Base-by-base conservation (phyloP, 2,888 invertebrate genomes). In the Nymphalis c-album region DNA sequence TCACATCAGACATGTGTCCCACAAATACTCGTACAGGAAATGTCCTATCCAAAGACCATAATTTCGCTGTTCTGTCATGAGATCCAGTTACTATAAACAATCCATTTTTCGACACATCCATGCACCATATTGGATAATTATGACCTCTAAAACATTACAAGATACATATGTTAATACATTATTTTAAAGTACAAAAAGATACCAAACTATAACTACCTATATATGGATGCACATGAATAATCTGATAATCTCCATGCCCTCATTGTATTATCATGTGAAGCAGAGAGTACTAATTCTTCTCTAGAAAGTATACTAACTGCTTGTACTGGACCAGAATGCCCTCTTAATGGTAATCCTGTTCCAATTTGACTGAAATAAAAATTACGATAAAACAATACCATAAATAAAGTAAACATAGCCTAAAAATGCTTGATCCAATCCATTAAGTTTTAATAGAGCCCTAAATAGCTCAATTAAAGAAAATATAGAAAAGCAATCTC, bases 1-100 rank as follows among this genome's bases (percentile, higher is more conserved):
- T 97, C 26, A 98, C 96, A 90, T 98, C 97, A 81, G 96, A 94
- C 64, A 95, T 95, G 83, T 99, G 98, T 1, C 98, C 98, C 48
- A 96, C 95, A 85, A 97, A 97, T 71, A 97, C 94, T 75, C 98
- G 93, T 1, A 98, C 91, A 10, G 97, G 96, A 83, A 95, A 96
- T 45, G 96, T 96, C 76, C 96, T 94, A 80, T 97, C 97, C 68
- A 96, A 88, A 20, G 94, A 94, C 97, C 97, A 98, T 40, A 98
- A 88, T 78, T 96, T 94, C 8, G 96, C 96, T 35, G 96, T 96
- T 76, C 94, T 94, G 80, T 98, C 97, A 70, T 95, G 94, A 17
- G 97, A 97, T 62, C 96, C 96, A 1, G 96, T 96, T 6, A 95
- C 96, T 78, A 97, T 94, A 80, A 95, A 95, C 17, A 94, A 89